Evolutionary conservation across 2,113 vertebrate genomes (phyloP).

Genomic region (Brienomyrus brachyistius): DNA sequence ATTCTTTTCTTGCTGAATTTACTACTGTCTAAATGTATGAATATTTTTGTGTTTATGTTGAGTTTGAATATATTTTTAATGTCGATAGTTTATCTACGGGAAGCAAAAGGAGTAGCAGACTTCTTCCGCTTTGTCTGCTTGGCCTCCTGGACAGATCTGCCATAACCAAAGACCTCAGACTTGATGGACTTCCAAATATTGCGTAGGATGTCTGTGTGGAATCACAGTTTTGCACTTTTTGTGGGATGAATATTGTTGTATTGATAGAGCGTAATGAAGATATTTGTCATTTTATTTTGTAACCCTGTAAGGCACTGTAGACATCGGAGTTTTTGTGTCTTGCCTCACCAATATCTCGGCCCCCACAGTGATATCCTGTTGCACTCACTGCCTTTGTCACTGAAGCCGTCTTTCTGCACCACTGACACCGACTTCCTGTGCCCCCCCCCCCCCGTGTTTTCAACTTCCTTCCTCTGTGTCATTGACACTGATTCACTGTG

Average conservation of each 20-base stretch:
- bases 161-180: slow-evolving; percentile 20
- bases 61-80: slow-evolving; percentile 5
- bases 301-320: background rate
- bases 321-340: background rate
- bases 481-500: background rate
- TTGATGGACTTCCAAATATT: slow-evolving; percentile 6
- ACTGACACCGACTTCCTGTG: background rate
- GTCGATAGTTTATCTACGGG: background rate
- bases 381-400: background rate
- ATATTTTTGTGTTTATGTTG: background rate
- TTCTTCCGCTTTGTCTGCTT: background rate
- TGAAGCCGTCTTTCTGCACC: background rate
- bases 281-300: background rate
- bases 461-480: background rate
- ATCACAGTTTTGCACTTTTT: slow-evolving; percentile 20
- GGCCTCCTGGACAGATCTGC: slow-evolving; percentile 5
- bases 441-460: background rate
- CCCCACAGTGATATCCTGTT: background rate
- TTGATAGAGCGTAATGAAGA: background rate
- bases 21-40: background rate
- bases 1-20: background rate
- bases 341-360: background rate
- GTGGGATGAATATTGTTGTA: background rate
- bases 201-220: slow-evolving; percentile 11
- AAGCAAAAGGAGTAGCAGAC: slow-evolving; percentile 13